These are phyloP conservation scores for Calyptommatus sinebrachiatus DNA, from an alignment of 2,113 vertebrate genomes.

Conservation along the genomic window DNA sequence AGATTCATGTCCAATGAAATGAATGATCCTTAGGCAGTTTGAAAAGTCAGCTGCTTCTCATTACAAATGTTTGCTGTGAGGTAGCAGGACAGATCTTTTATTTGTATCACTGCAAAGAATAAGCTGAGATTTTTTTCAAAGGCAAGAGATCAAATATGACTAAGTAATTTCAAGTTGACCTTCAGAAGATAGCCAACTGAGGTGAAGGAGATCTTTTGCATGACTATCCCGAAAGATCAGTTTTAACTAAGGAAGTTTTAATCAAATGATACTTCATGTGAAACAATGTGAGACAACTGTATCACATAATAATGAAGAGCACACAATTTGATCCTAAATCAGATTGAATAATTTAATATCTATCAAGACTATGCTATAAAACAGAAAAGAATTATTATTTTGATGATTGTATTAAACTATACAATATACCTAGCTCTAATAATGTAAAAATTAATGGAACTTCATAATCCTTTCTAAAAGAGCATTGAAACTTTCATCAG, in stretches of 20 bases:
- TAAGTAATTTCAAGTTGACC: too few relatives aligned
- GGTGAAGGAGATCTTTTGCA: too few relatives aligned
- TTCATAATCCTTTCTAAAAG: neutral
- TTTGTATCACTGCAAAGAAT: too few relatives aligned
- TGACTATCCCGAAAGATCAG: neutral
- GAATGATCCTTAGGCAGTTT: too few relatives aligned
- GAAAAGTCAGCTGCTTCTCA: too few relatives aligned
- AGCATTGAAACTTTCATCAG: too few relatives aligned
- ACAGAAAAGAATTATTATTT: neutral
- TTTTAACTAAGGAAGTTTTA: neutral
- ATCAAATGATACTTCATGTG: neutral
- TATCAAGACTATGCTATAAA: neutral
- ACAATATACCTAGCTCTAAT: neutral
- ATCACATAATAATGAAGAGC: neutral
- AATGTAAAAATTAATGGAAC: neutral
- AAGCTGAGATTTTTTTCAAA: too few relatives aligned
- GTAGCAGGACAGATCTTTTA: too few relatives aligned
- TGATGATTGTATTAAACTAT: too few relatives aligned
- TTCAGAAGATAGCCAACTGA: too few relatives aligned
- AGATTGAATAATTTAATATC: neutral
- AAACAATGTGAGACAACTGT: neutral
- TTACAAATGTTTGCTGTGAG: too few relatives aligned
- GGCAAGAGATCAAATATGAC: too few relatives aligned
- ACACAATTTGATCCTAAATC: neutral
- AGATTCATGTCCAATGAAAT: neutral